Percentiles rank a stretch among this genome's conserved stretches.
Evolutionary conservation across 2,113 vertebrate genomes (phyloP).

Genomic region (Chlamydotis undulata): DNA sequence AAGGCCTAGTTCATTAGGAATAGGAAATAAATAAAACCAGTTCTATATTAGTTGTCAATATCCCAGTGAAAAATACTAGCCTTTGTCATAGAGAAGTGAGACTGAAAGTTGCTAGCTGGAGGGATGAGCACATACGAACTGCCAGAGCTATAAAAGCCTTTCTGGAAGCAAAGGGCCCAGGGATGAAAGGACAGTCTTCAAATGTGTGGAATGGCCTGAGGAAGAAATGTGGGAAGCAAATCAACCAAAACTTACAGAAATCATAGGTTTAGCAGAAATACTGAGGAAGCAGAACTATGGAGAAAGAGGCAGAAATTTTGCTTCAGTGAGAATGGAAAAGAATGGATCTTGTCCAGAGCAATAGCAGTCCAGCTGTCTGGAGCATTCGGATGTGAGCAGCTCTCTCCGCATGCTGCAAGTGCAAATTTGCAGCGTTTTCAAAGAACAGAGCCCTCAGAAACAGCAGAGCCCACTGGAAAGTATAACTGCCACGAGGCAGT

Average conservation of each 20-base stretch:
- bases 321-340: background rate
- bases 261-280: background rate
- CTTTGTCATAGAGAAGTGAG: background rate
- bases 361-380: too few relatives aligned
- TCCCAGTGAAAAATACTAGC: background rate
- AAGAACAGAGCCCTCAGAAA: background rate
- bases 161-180: background rate
- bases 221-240: background rate
- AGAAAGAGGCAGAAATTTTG: background rate
- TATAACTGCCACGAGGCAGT: background rate
- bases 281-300: background rate
- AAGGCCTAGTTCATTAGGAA: background rate
- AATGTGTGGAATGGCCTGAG: background rate
- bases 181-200: background rate
- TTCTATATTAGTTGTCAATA: background rate
- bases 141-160: background rate
- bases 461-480: background rate
- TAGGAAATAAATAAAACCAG: background rate
- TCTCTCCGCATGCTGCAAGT: background rate
- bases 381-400: fast-evolving
- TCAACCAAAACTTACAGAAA: background rate
- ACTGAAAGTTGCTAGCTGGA: background rate
- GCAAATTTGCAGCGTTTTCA: background rate
- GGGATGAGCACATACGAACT: background rate
- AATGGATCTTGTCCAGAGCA: background rate